Conservation (phyloP, 2,888 invertebrate genomes). For the Eumacrocentrus americanus region DNA sequence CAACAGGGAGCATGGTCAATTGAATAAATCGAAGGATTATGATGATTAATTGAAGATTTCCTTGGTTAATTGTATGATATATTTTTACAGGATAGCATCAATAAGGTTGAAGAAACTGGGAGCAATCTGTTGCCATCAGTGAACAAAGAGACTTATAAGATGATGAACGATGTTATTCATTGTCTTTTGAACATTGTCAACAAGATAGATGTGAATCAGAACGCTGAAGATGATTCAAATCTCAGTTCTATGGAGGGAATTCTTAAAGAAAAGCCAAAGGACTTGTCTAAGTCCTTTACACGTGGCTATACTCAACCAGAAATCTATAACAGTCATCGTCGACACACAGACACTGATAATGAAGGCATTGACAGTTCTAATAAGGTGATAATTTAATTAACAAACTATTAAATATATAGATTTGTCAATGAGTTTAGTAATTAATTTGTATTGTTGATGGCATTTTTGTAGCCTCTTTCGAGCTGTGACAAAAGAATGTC, state of each 20-base stretch:
- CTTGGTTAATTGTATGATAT: neutral
- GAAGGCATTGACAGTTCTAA: neutral
- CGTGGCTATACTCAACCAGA: slow-evolving; percentile 46
- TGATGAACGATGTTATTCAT: slow-evolving; percentile 45
- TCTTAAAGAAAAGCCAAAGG: neutral
- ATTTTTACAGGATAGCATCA: slow-evolving; percentile 42
- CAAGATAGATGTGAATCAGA: slow-evolving; percentile 40
- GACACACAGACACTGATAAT: neutral
- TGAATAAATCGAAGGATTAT: neutral
- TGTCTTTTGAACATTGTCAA: slow-evolving; percentile 46
- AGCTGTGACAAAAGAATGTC: neutral
- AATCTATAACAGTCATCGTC: slow-evolving; percentile 21
- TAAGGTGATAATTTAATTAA: neutral
- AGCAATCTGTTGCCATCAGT: slow-evolving; percentile 51
- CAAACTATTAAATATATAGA: neutral
- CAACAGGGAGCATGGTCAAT: slow-evolving; percentile 39
- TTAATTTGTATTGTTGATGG: neutral
- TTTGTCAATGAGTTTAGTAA: neutral
- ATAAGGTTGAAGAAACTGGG: slow-evolving; percentile 51
- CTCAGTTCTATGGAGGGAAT: neutral
- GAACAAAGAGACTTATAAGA: slow-evolving; percentile 42
- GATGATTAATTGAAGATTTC: neutral
- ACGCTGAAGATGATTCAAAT: slow-evolving; percentile 22
- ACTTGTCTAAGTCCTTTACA: slow-evolving; percentile 25
- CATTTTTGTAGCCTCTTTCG: neutral